A percentile compares a stretch with the other conserved stretches of the same genome.
phyloP scores from a whole-genome alignment of 1,140 invertebrate genomes.

The Drosophila tani region DNA sequence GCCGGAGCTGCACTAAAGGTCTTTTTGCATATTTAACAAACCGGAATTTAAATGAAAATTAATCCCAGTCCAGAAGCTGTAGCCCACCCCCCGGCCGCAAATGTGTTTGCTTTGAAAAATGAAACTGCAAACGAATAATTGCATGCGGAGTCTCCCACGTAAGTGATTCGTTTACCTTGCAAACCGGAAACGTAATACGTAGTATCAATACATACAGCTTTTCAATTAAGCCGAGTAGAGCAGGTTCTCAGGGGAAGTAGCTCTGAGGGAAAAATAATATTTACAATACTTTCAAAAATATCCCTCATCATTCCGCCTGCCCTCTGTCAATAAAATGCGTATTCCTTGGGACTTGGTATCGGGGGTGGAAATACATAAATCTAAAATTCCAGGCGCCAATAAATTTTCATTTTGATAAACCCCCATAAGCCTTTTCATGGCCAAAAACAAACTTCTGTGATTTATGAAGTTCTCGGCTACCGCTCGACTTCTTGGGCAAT shows the following conservation, averaged over 20 bases:
- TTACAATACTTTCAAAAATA: conserved; percentile 11
- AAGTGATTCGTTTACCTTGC: conserved; percentile 11
- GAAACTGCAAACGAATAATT: conserved; percentile 35
- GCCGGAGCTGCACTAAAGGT: conserved; percentile 18
- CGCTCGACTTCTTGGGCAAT: conserved; percentile 69
- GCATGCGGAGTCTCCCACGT: conserved; percentile 16
- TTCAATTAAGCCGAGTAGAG: not conserved
- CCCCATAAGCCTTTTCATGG: conserved; percentile 81
- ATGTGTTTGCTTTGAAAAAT: conserved; percentile 48
- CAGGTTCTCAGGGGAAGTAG: not conserved
- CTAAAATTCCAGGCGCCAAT: conserved; percentile 76
- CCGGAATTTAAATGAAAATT: conserved; percentile 77
- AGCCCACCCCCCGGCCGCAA: conserved; percentile 11
- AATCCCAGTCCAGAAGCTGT: conserved; percentile 55
- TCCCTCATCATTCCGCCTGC: conserved; percentile 24
- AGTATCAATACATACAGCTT: conserved; percentile 8
- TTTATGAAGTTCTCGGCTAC: conserved; percentile 77
- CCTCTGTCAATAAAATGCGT: conserved; percentile 51
- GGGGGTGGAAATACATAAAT: conserved; percentile 65
- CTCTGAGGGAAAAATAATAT: not conserved
- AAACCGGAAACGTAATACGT: conserved; percentile 13
- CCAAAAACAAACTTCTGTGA: conserved; percentile 80
- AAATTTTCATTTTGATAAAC: conserved; percentile 83
- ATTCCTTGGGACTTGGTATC: conserved; percentile 11
- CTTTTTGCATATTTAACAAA: conserved; percentile 70